Conservation (phyloP, 1,140 invertebrate genomes). For the Periplaneta americana region DNA sequence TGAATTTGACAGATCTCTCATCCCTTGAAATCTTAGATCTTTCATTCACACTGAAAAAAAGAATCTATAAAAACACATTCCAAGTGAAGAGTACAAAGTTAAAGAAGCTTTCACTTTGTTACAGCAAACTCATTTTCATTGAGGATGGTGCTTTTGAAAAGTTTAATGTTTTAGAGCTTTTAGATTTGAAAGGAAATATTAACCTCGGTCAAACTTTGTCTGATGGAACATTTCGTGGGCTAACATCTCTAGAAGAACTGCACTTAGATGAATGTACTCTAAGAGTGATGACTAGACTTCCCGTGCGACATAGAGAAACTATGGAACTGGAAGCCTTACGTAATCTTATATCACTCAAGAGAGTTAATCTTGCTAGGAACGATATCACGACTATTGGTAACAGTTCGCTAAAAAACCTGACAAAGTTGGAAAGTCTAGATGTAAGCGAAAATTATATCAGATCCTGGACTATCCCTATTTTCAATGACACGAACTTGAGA, state of each 20-base stretch:
- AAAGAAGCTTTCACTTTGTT: constrained; percentile 44
- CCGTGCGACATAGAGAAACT: neutral
- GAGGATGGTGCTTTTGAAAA: constrained; percentile 34
- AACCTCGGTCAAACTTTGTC: constrained; percentile 31
- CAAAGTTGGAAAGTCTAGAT: neutral
- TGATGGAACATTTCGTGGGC: constrained; percentile 32
- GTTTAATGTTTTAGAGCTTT: constrained; percentile 34
- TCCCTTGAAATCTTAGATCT: neutral
- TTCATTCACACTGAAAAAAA: neutral
- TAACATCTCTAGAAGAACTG: constrained; percentile 39
- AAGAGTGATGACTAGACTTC: constrained; percentile 42
- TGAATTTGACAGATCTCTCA: constrained; percentile 25
- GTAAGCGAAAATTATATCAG: neutral
- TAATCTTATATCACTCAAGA: constrained; percentile 35
- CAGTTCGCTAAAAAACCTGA: constrained; percentile 18
- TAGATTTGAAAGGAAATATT: constrained; percentile 47
- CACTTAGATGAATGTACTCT: constrained; percentile 40
- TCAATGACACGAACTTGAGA: neutral
- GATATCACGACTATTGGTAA: constrained; percentile 44
- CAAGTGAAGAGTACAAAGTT: constrained; percentile 31
- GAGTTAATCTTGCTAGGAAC: constrained; percentile 44
- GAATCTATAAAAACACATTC: neutral
- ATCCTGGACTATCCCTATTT: neutral
- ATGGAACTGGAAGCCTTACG: constrained; percentile 27
- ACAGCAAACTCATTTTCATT: constrained; percentile 35